Evolutionary conservation across 2,888 invertebrate species (phyloP), one percentile per base, ranked within the genome.

Genomic region (Silvanus unidentatus): DNA sequence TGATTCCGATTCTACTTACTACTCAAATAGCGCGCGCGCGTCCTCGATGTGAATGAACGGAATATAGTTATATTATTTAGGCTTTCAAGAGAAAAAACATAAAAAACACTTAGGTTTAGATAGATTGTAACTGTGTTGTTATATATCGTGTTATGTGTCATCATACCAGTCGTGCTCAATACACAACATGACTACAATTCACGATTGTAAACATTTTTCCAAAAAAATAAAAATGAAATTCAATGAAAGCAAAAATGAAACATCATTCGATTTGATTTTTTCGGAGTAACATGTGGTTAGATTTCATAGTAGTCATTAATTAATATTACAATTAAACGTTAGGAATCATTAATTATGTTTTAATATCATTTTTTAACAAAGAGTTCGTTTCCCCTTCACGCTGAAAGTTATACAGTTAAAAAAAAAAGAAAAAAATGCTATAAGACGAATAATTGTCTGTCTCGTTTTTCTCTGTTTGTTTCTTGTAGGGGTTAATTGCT

Each of bases 101-200:
- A 22, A 22, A 22, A 22, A 32, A 71, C 67, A 70, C 68, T 71
- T 70, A 70, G 71, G 70, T 68, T 22, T 72, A 72, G 71, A 68
- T 71, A 71, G 71, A 68, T 69, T 67, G 70, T 72, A 71, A 71
- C 70, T 71, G 71, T 72, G 72, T 71, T 71, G 71, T 72, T 72
- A 68, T 67, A 68, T 67, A 70, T 70, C 69, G 68, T 71, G 70
- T 69, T 72, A 69, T 69, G 68, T 71, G 72, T 71, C 62, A 64
- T 63, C 62, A 64, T 63, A 57, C 55, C 44, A 59, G 69, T 71
- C 71, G 70, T 71, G 71, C 70, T 71, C 72, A 71, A 70, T 69
- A 72, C 63, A 68, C 44, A 54, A 58, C 70, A 70, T 69, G 68
- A 69, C 70, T 69, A 66, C 48, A 57, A 62, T 54, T 68, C 67